Evolutionary conservation across 2,888 invertebrate species (phyloP).

Genomic region (Octonoba sinensis): DNA sequence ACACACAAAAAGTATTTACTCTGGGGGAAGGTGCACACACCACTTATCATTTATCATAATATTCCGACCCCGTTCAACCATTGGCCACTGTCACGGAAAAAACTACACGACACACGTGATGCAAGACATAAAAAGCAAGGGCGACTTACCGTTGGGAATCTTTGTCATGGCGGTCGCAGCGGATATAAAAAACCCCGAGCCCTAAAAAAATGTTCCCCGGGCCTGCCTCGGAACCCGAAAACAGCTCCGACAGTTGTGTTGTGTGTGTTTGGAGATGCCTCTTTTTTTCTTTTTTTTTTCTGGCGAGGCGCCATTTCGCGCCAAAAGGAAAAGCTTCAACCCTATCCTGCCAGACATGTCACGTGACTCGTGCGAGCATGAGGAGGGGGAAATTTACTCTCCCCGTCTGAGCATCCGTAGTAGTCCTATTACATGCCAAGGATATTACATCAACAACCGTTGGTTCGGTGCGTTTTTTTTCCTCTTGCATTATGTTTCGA

Average conservation of each 20-base stretch:
- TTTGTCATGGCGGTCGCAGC: slow-evolving; percentile 40
- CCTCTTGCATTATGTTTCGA: background rate
- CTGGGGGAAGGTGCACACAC: background rate
- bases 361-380: slow-evolving; percentile 42
- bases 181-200: background rate
- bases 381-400: slow-evolving; percentile 30
- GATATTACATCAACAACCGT: slow-evolving; percentile 56
- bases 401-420: slow-evolving; percentile 62
- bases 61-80: slow-evolving; percentile 15
- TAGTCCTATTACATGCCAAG: slow-evolving; percentile 39
- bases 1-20: background rate
- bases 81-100: slow-evolving; percentile 12
- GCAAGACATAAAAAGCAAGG: slow-evolving; percentile 6
- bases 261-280: background rate
- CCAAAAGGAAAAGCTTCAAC: slow-evolving; percentile 62
- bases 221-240: slow-evolving; percentile 30
- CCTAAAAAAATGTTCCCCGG: slow-evolving; percentile 26
- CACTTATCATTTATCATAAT: slow-evolving; percentile 34
- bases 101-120: background rate
- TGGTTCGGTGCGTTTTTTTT: slow-evolving; percentile 26
- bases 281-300: slow-evolving; percentile 41
- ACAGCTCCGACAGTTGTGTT: slow-evolving; percentile 26
- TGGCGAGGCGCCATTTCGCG: slow-evolving; percentile 60
- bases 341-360: slow-evolving; percentile 65
- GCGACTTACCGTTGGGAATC: slow-evolving; percentile 54